phyloP scores from a whole-genome alignment of 1,140 invertebrate genomes.

The Stegodyphus dumicola region DNA sequence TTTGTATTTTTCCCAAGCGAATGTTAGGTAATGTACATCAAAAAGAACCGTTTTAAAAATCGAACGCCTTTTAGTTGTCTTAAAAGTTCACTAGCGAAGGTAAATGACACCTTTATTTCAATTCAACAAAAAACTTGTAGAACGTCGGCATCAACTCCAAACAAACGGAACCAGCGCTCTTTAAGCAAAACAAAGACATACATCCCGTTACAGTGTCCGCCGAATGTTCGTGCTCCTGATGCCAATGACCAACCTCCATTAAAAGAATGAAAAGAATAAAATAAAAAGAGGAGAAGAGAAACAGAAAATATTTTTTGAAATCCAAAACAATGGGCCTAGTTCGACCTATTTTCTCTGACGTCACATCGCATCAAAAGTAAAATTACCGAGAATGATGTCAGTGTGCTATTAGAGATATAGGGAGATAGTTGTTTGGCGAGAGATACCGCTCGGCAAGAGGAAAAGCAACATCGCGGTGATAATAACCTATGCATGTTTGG shows the following conservation, averaged over 20 bases:
- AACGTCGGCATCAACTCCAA: neutral
- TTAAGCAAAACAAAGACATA: neutral
- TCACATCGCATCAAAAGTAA: conserved; percentile 36
- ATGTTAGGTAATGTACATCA: too few species aligned
- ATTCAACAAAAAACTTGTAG: neutral
- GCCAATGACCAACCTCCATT: conserved; percentile 39
- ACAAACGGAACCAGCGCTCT: neutral
- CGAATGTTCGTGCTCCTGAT: neutral
- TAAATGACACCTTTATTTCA: conserved; percentile 10
- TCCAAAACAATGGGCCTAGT: conserved; percentile 34
- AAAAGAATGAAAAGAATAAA: conserved; percentile 9
- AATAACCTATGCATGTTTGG: conserved; percentile 8
- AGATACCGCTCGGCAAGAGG: conserved; percentile 32
- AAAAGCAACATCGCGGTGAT: conserved; percentile 3
- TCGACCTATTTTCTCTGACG: conserved; percentile 37
- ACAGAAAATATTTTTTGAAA: neutral
- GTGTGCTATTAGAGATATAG: conserved; percentile 40
- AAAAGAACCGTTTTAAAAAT: too few species aligned
- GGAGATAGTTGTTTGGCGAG: conserved; percentile 20
- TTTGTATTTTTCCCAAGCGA: too few species aligned
- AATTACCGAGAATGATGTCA: conserved; percentile 45
- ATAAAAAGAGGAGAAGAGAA: too few species aligned
- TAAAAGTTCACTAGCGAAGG: conserved; percentile 13
- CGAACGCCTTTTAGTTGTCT: too few species aligned
- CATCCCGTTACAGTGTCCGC: conserved; percentile 1